Conservation (phyloP, 2,888 invertebrate genomes). For the Hanleya hanleyi region DNA sequence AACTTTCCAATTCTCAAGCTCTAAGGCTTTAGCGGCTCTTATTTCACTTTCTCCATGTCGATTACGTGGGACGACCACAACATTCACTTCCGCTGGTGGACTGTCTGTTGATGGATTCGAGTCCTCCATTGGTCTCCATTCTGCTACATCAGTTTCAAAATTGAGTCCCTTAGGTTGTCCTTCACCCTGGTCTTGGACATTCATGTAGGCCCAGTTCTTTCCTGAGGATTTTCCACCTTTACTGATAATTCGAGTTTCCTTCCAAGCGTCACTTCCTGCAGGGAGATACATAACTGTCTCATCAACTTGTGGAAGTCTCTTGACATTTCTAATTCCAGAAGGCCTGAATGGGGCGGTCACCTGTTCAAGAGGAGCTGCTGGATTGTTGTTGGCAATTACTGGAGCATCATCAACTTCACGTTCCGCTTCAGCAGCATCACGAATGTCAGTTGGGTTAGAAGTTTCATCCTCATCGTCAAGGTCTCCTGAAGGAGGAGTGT, state of each 20-base stretch:
- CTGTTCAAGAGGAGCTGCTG: too few relatives aligned
- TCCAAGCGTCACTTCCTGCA: background rate
- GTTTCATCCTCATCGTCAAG: too few relatives aligned
- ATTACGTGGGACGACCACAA: constrained; percentile 9
- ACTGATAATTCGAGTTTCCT: constrained; percentile 1
- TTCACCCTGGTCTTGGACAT: constrained; percentile 1
- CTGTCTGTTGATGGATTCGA: too few relatives aligned
- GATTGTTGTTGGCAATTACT: too few relatives aligned
- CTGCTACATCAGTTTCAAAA: constrained; percentile 6
- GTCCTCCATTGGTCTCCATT: too few relatives aligned
- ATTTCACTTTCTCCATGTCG: constrained; percentile 22
- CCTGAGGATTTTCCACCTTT: constrained; percentile 14
- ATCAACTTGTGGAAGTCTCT: too few relatives aligned
- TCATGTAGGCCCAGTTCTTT: background rate
- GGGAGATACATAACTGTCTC: background rate
- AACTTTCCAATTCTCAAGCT: constrained; percentile 27
- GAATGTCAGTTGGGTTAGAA: too few relatives aligned
- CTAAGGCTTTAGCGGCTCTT: constrained; percentile 19
- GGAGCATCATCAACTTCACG: too few relatives aligned
- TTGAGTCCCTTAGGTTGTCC: constrained; percentile 1
- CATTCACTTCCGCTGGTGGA: constrained; percentile 18
- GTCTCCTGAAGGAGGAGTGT: too few relatives aligned
- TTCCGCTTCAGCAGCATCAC: too few relatives aligned
- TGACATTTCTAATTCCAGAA: too few relatives aligned
- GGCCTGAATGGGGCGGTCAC: too few relatives aligned